These are phyloP conservation scores for Sylvicola cinctus DNA, from an alignment of 2,888 invertebrate genomes.

Conservation along the genomic window DNA sequence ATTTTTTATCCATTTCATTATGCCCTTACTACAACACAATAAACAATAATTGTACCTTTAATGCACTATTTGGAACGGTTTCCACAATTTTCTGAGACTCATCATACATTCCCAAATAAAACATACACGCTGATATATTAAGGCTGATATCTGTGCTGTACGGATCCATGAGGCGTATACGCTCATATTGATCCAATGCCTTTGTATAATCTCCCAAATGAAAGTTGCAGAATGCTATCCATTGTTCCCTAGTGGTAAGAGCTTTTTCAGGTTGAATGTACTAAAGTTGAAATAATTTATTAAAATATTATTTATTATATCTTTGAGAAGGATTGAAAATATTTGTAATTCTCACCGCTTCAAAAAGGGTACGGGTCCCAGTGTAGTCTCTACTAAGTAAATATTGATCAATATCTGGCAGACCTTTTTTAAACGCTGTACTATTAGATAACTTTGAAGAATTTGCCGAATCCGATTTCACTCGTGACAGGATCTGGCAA, in stretches of 20 bases:
- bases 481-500: conserved; percentile 56
- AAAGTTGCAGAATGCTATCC: conserved; percentile 92
- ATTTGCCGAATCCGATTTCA: conserved; percentile 49
- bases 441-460: conserved; percentile 7
- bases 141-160: conserved; percentile 38
- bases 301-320: background rate
- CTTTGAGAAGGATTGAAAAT: background rate
- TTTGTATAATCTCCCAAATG: conserved; percentile 85
- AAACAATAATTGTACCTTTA: conserved; percentile 54
- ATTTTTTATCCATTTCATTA: conserved; percentile 38
- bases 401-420: conserved; percentile 79
- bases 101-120: conserved; percentile 62
- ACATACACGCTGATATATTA: conserved; percentile 85
- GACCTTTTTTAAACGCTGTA: conserved; percentile 25
- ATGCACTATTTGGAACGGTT: conserved; percentile 40
- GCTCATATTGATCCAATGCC: conserved; percentile 51
- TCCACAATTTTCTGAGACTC: conserved; percentile 43
- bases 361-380: conserved; percentile 80
- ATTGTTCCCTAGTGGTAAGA: conserved; percentile 32
- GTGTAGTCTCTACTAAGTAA: conserved; percentile 78
- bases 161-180: conserved; percentile 29
- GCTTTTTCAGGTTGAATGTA: no score
- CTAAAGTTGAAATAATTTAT: conserved; percentile 1
- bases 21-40: conserved; percentile 85
- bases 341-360: conserved; percentile 44